A percentile compares a stretch with the other conserved stretches of the same genome.
Conservation (phyloP, 1,140 invertebrate species). For the Papilio polyxenes region DNA sequence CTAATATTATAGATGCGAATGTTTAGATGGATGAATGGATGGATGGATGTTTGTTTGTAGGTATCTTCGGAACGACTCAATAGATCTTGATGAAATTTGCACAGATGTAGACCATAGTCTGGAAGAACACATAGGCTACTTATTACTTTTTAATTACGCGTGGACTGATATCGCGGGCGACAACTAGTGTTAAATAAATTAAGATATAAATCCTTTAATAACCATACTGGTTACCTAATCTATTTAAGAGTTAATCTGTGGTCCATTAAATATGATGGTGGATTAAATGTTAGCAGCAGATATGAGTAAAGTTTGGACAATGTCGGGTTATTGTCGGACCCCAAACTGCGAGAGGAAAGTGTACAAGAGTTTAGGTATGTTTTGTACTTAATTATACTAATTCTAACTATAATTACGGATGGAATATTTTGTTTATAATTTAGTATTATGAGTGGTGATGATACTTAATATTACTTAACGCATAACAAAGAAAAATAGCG, state of each 20-base stretch:
- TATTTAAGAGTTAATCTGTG: slow-evolving; percentile 18
- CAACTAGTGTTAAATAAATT: background rate
- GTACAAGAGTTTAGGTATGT: background rate
- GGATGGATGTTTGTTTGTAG: too few relatives aligned
- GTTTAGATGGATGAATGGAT: too few relatives aligned
- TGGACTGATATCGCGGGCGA: too few relatives aligned
- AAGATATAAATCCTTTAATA: background rate
- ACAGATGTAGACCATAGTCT: too few relatives aligned
- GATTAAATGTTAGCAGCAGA: background rate
- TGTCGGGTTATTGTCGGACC: slow-evolving; percentile 5
- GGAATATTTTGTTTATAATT: background rate
- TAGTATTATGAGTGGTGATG: too few relatives aligned
- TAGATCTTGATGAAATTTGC: too few relatives aligned
- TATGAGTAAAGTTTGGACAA: slow-evolving; percentile 31
- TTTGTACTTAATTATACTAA: slow-evolving; percentile 1
- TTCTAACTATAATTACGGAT: background rate
- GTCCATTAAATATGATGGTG: slow-evolving; percentile 22
- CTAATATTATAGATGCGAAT: too few relatives aligned
- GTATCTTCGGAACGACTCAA: too few relatives aligned
- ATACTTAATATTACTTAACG: background rate
- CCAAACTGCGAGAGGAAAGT: background rate
- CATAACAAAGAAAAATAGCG: too few relatives aligned
- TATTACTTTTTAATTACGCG: too few relatives aligned
- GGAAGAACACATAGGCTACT: too few relatives aligned
- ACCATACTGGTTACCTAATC: background rate